phyloP scores from a whole-genome alignment of 1,140 invertebrate genomes.

The Zaprionus ornatus region DNA sequence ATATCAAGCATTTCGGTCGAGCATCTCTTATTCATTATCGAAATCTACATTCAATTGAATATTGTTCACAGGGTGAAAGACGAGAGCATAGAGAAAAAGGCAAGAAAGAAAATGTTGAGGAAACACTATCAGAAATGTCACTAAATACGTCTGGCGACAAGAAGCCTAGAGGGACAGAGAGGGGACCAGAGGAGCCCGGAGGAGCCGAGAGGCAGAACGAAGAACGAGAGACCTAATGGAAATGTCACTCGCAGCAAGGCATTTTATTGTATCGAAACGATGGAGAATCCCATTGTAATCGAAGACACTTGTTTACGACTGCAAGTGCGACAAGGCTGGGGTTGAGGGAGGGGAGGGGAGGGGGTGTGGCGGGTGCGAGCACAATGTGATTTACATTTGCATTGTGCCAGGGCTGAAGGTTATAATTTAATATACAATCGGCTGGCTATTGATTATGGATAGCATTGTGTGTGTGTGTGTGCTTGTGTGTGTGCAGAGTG shows the following conservation, averaged over 20 bases:
- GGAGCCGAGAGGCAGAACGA: neutral
- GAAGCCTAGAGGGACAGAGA: neutral
- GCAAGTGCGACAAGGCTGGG: neutral
- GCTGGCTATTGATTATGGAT: neutral
- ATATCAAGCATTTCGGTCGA: conserved; percentile 7
- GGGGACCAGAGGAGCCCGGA: neutral
- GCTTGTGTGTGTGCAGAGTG: too few species aligned
- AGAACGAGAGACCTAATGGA: conserved; percentile 19
- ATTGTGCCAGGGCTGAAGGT: neutral
- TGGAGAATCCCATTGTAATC: conserved; percentile 13
- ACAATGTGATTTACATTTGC: conserved; percentile 9
- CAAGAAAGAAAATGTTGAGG: neutral
- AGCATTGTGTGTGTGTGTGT: neutral
- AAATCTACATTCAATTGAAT: conserved; percentile 7
- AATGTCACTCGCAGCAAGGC: conserved; percentile 30
- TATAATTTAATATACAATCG: conserved; percentile 3
- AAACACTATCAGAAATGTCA: conserved; percentile 21
- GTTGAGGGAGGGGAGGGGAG: neutral
- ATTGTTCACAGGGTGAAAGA: neutral
- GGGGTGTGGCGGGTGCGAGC: neutral
- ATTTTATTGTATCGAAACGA: conserved; percentile 22
- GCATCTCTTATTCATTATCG: neutral
- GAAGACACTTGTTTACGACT: conserved; percentile 1
- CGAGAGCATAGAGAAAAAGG: neutral
- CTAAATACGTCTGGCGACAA: conserved; percentile 14